Base-by-base conservation (phyloP, 2,888 invertebrate species). In the Zhuqinia jingwanae region DNA sequence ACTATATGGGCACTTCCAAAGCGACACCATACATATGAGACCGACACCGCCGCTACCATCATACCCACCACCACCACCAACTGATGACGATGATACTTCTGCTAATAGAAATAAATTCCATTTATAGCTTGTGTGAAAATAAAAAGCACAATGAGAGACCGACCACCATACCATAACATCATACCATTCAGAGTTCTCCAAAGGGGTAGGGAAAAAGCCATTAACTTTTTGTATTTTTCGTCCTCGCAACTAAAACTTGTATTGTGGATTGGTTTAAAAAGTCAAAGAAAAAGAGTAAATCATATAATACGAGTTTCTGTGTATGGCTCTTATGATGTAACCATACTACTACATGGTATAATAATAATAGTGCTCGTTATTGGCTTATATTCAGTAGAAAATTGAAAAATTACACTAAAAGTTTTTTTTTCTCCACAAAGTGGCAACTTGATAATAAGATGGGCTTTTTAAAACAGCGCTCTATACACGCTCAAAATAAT, bases 51-150 rank as follows among this genome's bases (percentile, higher is more conserved):
- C 36, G 22, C 58, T 25, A 63, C 63, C 36, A 76, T 56, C 47
- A 63, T 75, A 11, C 70, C 10, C 30, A 11, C 27, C 36, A 42
- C 58, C 45, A 63, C 63, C 36, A 76, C 65, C 47, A 63, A 50
- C 63, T n/a, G 42, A 56, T 36, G 45, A 79, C 65, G 82, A 82
- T 82, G 76, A 83, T 83, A 50, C 75, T 83, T 11, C 84, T 53
- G 76, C 81, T 87, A 87, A 87, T 70, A 77, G 77, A 70, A 68
- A 87, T 81, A 87, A 87, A 87, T 87, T 70, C 65, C 56, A 50
- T 81, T 87, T 87, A 82, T 82, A 65, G 77, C 86, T 77, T 42
- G 76, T 70, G 86, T 87, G 86, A 87, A 87, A 87, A 82, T 77
- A 81, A 81, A 86, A 87, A 50, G 17, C n/a, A 77, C 50, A 1